Conservation (phyloP, 2,113 vertebrate genomes). For the Piaya cayana region DNA sequence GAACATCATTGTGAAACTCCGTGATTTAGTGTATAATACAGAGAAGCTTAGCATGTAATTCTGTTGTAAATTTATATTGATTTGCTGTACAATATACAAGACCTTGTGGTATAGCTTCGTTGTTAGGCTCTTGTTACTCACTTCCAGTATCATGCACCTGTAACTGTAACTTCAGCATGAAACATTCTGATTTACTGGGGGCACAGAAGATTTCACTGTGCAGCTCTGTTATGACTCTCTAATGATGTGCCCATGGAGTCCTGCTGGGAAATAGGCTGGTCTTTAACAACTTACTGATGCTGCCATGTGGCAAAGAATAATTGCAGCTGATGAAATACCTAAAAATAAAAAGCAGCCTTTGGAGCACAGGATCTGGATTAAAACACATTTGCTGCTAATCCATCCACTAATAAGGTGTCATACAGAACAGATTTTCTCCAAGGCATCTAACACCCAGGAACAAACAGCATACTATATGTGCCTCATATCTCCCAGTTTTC, state of each 20-base stretch:
- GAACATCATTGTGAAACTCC: conserved; percentile 30
- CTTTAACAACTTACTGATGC: neutral
- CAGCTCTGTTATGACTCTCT: neutral
- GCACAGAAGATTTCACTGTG: neutral
- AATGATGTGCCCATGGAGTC: neutral
- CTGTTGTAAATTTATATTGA: conserved; percentile 60
- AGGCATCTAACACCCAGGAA: neutral
- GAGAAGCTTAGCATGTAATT: conserved; percentile 34
- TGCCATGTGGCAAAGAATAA: neutral
- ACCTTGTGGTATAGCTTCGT: neutral
- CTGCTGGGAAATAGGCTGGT: neutral
- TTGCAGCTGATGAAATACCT: neutral
- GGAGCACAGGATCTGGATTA: neutral
- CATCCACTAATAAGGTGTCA: neutral
- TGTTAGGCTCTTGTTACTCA: neutral
- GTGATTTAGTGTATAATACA: conserved; percentile 29
- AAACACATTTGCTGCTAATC: neutral
- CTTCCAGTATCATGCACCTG: neutral
- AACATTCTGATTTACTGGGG: neutral
- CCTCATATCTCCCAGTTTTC: neutral
- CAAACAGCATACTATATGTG: neutral
- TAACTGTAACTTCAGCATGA: neutral
- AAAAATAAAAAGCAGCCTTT: neutral
- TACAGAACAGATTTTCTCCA: neutral
- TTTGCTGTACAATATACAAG: conserved; percentile 36